Conservation (phyloP, 2,113 vertebrate species). For the Campylomormyrus tamandua region DNA sequence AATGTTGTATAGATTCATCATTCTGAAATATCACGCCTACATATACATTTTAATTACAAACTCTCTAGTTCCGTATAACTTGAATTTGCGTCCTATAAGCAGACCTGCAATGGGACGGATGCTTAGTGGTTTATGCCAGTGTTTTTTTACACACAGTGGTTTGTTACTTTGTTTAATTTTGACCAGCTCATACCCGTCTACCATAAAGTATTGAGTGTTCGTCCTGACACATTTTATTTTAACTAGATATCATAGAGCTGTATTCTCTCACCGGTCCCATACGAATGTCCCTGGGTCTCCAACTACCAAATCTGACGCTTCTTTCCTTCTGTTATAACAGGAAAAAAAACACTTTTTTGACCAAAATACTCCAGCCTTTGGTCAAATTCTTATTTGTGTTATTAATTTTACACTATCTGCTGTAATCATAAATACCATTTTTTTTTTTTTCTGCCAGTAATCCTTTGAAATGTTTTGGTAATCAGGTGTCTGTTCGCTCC, state of each 20-base stretch:
- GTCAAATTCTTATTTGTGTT: neutral
- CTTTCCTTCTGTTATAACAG: neutral
- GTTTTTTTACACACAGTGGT: neutral
- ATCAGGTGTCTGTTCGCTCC: neutral
- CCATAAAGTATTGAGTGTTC: neutral
- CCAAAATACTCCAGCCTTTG: neutral
- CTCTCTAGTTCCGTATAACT: neutral
- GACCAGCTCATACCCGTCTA: neutral
- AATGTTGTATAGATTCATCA: neutral
- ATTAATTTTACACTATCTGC: neutral
- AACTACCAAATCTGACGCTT: neutral
- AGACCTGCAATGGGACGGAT: neutral
- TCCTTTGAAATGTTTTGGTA: neutral
- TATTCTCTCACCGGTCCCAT: neutral
- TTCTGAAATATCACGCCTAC: neutral
- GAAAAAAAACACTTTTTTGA: neutral
- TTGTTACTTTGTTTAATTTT: neutral
- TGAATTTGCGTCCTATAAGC: neutral
- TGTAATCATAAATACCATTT: neutral
- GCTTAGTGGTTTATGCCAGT: neutral
- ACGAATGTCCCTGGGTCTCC: neutral
- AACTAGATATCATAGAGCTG: neutral
- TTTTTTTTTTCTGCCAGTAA: neutral
- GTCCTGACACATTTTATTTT: neutral
- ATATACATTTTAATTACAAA: neutral